Evolutionary conservation across 2,888 invertebrate genomes (phyloP), one percentile per base, ranked within the genome.

Genomic region (Zygogramma bicolorata): DNA sequence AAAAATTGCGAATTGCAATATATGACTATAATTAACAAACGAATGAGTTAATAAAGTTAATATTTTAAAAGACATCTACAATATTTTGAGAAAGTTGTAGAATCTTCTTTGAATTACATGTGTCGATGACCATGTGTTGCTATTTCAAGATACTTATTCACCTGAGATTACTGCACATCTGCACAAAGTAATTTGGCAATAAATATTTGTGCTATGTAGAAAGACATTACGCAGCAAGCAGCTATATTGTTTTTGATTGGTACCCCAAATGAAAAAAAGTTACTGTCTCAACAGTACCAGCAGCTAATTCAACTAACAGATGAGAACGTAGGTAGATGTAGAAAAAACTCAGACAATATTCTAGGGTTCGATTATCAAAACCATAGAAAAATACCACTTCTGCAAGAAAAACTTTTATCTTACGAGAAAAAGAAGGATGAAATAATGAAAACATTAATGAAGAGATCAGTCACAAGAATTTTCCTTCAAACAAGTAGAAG

Each of bases 131-230:
- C n/a, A n/a, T n/a, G n/a, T n/a, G n/a, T n/a, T n/a, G n/a, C n/a
- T n/a, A n/a, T n/a, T n/a, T n/a, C n/a, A n/a, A n/a, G n/a, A n/a
- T n/a, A n/a, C n/a, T n/a, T n/a, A n/a, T n/a, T n/a, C n/a, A n/a
- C n/a, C n/a, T n/a, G n/a, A n/a, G n/a, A n/a, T n/a, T n/a, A n/a
- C n/a, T n/a, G n/a, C n/a, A n/a, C n/a, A n/a, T n/a, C n/a, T n/a
- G 60, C 80, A 73, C 68, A 73, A 74, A 75, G 80, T 81, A 53
- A 65, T 79, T 65, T 81, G 80, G 80, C 63, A 76, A 65, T 62
- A 77, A 70, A 65, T 82, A 80, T 73, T 72, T 82, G 20, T 25
- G 38, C 31, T 80, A 74, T 72, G 77, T 82, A 59, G 58, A 67
- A 70, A 68, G 68, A 61, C 71, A 75, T 71, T 75, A 78, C 72